Evolutionary conservation across 2,888 invertebrate genomes (phyloP), one percentile per base, ranked within the genome.

Genomic region (Polylopha cassiicola): DNA sequence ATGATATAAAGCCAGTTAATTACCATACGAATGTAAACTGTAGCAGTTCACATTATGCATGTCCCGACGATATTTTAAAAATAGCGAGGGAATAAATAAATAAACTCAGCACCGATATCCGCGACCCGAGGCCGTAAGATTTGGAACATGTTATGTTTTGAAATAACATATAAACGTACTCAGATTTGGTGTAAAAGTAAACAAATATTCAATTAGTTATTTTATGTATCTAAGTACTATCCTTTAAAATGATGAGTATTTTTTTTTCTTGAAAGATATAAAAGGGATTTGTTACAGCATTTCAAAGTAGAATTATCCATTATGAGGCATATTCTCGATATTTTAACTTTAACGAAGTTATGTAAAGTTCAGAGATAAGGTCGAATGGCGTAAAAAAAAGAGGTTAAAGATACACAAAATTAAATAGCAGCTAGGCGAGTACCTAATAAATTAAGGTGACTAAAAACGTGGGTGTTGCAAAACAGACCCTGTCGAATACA

Each of bases 1-100:
- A 65, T 72, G 71, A 69, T 73, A 73, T 74, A 76, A 80, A 69
- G 75, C 63, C 65, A 51, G 72, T 77, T 78, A 79, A 80, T 77
- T 77, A 72, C 73, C 60, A 57, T 53, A 62, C 55, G 62, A 66
- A 74, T 65, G 70, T 77, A 75, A 77, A 80, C 76, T 57, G 65
- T 70, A 65, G 66, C 65, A 65, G 63, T 66, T 58, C 61, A 66
- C 66, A 71, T 63, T 65, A 75, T 75, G 68, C 72, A 73, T 69
- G 68, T 73, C 68, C 73, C 60, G 63, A 58, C 51, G 55, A 58
- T 44, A 34, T 59, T 62, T 55, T 69, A 64, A 70, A 79, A 76
- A 77, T 78, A 78, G 71, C 66, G 55, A 54, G 46, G 52, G 60
- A 58, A 71, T 70, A 72, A 68, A 75, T 67, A 37, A 49, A 49